Evolutionary conservation across 2,888 invertebrate species (phyloP).

Genomic region (Trissolcus brochymenae): DNA sequence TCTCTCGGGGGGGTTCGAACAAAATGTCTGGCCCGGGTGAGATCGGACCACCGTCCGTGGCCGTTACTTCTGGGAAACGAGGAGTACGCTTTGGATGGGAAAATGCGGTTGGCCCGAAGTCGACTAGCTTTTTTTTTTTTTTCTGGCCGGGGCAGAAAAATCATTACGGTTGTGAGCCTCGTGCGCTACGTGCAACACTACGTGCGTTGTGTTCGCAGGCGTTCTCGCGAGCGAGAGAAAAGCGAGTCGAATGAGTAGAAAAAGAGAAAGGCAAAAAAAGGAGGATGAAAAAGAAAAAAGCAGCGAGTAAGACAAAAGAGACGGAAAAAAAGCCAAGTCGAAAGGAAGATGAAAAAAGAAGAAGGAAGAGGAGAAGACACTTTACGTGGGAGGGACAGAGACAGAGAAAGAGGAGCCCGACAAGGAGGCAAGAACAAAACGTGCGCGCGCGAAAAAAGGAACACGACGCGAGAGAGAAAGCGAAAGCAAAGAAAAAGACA

Average conservation of each 20-base stretch:
- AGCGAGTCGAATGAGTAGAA: constrained; percentile 17
- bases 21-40: neutral
- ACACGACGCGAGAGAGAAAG: constrained; percentile 12
- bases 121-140: constrained; percentile 18
- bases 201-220: constrained; percentile 15
- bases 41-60: neutral
- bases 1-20: neutral
- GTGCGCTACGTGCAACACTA: constrained; percentile 40
- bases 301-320: constrained; percentile 3
- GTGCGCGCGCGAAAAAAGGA: constrained; percentile 50
- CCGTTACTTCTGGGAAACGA: neutral
- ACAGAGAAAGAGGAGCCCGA: constrained; percentile 7
- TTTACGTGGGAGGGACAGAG: constrained; percentile 1
- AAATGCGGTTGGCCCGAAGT: constrained; percentile 10
- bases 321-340: constrained; percentile 13
- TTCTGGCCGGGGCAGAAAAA: constrained; percentile 31
- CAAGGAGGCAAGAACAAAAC: constrained; percentile 30
- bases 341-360: constrained; percentile 10
- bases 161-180: constrained; percentile 35
- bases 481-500: constrained; percentile 12
- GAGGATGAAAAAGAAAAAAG: constrained; percentile 9
- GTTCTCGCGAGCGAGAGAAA: constrained; percentile 19
- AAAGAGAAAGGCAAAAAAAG: constrained; percentile 3
- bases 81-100: neutral
- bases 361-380: constrained; percentile 16